Percentiles rank a stretch among this genome's conserved stretches.
Conservation (phyloP, 37 sponge, comb jelly and placozoan species). For the Eunapius fragilis region DNA sequence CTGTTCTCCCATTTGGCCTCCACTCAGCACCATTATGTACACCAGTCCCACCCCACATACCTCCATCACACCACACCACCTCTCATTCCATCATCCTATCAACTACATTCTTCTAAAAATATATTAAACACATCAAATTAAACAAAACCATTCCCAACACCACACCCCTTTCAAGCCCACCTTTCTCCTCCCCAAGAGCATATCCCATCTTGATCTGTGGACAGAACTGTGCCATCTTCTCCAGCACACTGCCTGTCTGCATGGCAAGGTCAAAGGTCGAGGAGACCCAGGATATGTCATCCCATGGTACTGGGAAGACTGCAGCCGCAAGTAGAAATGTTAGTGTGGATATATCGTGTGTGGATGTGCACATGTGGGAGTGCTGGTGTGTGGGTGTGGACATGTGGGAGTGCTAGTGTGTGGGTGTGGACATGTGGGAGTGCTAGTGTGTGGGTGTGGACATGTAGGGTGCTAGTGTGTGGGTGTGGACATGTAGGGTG, state of each 20-base stretch:
- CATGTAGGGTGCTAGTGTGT: background rate
- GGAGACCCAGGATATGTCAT: conserved; percentile 47
- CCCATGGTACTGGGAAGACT: no score
- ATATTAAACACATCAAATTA: background rate
- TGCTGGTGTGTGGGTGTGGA: background rate
- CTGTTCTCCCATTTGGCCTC: no score
- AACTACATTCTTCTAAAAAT: background rate
- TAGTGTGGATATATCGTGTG: no score
- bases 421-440: background rate
- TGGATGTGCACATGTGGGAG: no score
- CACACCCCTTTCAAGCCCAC: conserved; percentile 9
- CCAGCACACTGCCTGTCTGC: conserved; percentile 86
- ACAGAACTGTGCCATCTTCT: conserved; percentile 78
- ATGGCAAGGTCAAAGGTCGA: conserved; percentile 94
- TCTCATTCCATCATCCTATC: background rate
- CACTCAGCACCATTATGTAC: no score
- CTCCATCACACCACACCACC: background rate
- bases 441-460: background rate
- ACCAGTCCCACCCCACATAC: no score
- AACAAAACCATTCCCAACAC: conserved; percentile 10
- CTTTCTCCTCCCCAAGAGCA: conserved; percentile 81
- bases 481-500: background rate
- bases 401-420: background rate
- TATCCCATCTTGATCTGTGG: conserved; percentile 62
- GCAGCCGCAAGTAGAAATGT: no score